phyloP scores from a whole-genome alignment of 2,888 invertebrate species.

The Heliconius ethilla region DNA sequence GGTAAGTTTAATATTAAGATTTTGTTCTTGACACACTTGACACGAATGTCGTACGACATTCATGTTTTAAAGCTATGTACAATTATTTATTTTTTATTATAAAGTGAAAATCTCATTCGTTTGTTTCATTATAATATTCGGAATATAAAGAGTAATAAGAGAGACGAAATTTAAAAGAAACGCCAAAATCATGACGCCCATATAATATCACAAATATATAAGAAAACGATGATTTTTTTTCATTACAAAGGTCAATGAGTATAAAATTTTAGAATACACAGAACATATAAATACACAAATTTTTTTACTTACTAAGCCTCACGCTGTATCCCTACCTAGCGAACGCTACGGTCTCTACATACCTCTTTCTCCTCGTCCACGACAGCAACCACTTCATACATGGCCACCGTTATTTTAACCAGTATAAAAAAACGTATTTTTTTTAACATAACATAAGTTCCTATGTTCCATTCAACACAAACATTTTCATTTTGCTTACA shows the following conservation, averaged over 20 bases:
- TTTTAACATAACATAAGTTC: too few relatives aligned
- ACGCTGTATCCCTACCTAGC: too few relatives aligned
- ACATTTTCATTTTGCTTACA: too few relatives aligned
- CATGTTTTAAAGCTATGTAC: not conserved
- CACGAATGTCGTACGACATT: too few relatives aligned
- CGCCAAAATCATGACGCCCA: not conserved
- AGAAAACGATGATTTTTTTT: not conserved
- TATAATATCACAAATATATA: not conserved
- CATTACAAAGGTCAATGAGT: not conserved
- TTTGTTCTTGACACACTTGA: too few relatives aligned
- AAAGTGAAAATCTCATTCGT: not conserved
- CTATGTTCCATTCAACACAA: too few relatives aligned
- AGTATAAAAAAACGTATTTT: too few relatives aligned
- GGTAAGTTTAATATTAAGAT: conserved; percentile 49
- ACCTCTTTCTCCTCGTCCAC: too few relatives aligned
- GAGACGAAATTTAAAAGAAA: not conserved
- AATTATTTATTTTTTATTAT: not conserved
- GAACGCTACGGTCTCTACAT: too few relatives aligned
- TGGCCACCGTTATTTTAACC: too few relatives aligned
- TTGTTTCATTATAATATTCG: not conserved
- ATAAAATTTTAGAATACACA: not conserved
- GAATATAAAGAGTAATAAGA: not conserved
- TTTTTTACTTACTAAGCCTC: too few relatives aligned
- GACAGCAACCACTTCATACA: too few relatives aligned
- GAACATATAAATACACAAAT: not conserved